Base-by-base conservation (phyloP, 2,888 invertebrate species). In the Theodoxus fluviatilis region DNA sequence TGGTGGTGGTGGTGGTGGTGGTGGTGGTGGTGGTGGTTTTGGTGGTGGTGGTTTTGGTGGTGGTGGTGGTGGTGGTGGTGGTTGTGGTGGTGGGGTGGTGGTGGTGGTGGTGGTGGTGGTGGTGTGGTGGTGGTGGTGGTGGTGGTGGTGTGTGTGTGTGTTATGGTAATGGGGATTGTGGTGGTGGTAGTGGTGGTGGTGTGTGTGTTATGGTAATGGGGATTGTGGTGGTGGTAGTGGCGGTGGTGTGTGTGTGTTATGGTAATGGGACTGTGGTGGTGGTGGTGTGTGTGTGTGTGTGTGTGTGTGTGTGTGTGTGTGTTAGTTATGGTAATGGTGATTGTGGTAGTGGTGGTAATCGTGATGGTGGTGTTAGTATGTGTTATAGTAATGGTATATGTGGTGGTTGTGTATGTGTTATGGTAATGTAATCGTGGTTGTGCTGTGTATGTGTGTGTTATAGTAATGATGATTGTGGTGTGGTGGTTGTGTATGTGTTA, bases 261-360 rank as follows among this genome's bases (percentile, higher is more conserved):
- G 12, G 22, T 25, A 38, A 40, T 33, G 40, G 38, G 40, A 63
- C 38, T 63, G 40, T 15, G 18, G 59, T 35, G 37, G n/a, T 59
- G n/a, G 35, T 33, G 4, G 28, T 47, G 47, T 47, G 47, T 47
- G 47, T 47, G 47, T 47, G 47, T 47, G 47, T 47, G 47, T 47
- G 47, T 47, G 47, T 47, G 47, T 47, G 47, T 47, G 47, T 47
- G 47, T 47, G 47, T 47, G 47, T 43, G 83, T n/a, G n/a, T n/a
- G n/a, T n/a, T n/a, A n/a, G n/a, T n/a, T n/a, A n/a, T n/a, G n/a
- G n/a, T n/a, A n/a, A n/a, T n/a, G 70, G 75, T 28, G 57, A 68
- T 4, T 83, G 83, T 83, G 73, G 71, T 25, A 40, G 81, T n/a
- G n/a, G n/a, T n/a, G n/a, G n/a, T n/a, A n/a, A n/a, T n/a, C n/a